Base-by-base conservation (phyloP, 1,140 invertebrate species). In the Lepidostoma basale region DNA sequence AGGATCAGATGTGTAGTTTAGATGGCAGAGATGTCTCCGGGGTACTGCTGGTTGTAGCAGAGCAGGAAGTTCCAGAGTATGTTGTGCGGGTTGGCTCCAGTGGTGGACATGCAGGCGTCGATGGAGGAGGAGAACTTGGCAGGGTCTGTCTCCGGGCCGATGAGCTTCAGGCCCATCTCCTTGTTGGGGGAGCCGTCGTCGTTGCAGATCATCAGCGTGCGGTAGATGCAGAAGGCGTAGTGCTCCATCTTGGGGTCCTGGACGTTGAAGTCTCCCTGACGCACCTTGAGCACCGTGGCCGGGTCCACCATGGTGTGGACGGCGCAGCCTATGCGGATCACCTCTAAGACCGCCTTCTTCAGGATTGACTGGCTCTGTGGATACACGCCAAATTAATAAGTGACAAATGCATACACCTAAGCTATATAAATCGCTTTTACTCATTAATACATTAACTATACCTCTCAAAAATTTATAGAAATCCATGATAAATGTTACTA, bases 51-150 rank as follows among this genome's bases (percentile, higher is more conserved):
- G 60, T 74, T 74, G 62, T 76, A 77, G 54, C 76, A 77, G 56
- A 74, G 76, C 28, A 70, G 70, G 14, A 76, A 68, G 3, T 69
- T 42, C 56, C 72, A 77, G 10, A 74, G 76, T 3, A 74, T 75
- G 62, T 77, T 75, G 45, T 76, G 74, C 30, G 74, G 62, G 18
- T 73, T 71, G 18, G 64, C 70, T 66, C 77, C 77, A 45, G 74
- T 73, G 5, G 69, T 58, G 12, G 68, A 39, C 25, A 44, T 56
- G 63, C 77, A 78, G 40, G 74, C 74, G 25, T 77, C 77, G 25
- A 77, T 72, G 10, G 73, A 59, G 26, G 49, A 54, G 6, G 56
- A 54, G 0, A 58, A 62, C 39, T 68, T 60, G 2, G 47, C 66
- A 39, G 66, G 66, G 20, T 74, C 66, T 0, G 72, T 45, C 33